These are phyloP conservation scores for Callipepla squamata DNA, from an alignment of 2,113 vertebrate species.

Conservation along the genomic window DNA sequence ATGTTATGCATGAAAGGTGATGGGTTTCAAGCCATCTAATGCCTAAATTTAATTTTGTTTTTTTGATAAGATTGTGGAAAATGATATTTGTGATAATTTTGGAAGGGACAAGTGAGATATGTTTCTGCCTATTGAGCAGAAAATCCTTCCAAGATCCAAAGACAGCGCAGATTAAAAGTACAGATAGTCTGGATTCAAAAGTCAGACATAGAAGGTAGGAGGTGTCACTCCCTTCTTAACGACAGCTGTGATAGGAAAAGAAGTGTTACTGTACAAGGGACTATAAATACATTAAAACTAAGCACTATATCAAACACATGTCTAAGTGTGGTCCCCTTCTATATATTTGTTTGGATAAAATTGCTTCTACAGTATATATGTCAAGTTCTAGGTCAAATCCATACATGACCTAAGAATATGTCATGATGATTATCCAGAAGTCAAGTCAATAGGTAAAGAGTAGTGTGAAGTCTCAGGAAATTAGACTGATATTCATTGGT, in stretches of 20 bases:
- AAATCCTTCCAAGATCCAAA: not conserved
- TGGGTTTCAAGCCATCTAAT: not conserved
- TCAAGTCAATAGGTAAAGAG: not conserved
- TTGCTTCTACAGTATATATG: not conserved
- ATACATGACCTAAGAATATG: not conserved
- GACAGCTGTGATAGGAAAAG: not conserved
- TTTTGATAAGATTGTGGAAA: not conserved
- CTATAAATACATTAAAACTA: not conserved
- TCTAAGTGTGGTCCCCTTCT: accelerated
- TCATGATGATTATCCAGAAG: not conserved
- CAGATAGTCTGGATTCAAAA: not conserved
- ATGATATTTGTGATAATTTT: not conserved
- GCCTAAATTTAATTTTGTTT: not conserved
- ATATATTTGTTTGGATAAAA: not conserved
- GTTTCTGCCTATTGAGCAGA: not conserved
- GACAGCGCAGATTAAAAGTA: not conserved
- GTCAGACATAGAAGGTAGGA: not conserved
- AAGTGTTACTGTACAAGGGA: not conserved
- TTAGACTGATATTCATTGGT: not conserved
- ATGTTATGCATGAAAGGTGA: not conserved
- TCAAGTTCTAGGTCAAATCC: not conserved
- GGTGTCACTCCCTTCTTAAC: accelerated
- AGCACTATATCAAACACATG: not conserved
- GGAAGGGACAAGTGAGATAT: not conserved
- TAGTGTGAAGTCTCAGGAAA: not conserved